A percentile compares a stretch with the other conserved stretches of the same genome.
Evolutionary conservation across 2,888 invertebrate species (phyloP).

Genomic region (Crematogaster levior): DNA sequence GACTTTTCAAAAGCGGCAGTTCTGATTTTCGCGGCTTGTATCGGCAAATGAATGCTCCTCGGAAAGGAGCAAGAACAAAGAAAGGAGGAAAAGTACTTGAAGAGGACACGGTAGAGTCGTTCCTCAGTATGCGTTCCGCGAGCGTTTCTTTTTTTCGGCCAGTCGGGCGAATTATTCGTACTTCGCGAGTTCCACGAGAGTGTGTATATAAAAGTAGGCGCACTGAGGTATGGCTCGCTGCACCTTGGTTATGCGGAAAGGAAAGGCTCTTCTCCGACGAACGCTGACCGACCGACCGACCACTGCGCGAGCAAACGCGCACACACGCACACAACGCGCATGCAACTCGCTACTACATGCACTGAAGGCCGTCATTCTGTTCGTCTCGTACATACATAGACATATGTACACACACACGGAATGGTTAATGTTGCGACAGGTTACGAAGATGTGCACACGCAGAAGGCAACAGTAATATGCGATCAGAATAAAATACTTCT

Average conservation of each 20-base stretch:
- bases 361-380: conserved; percentile 4
- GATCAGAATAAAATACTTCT: conserved; percentile 69
- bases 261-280: conserved; percentile 79
- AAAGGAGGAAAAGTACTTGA: conserved; percentile 56
- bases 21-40: conserved; percentile 5
- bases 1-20: not conserved
- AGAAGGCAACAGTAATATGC: conserved; percentile 67
- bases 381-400: not conserved
- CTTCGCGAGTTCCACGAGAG: conserved; percentile 78
- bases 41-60: conserved; percentile 21
- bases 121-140: conserved; percentile 73
- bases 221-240: conserved; percentile 82
- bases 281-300: conserved; percentile 59
- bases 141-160: conserved; percentile 58
- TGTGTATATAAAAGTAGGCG: conserved; percentile 71
- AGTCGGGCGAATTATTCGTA: conserved; percentile 79
- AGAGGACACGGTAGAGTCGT: conserved; percentile 78
- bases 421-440: conserved; percentile 57
- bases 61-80: conserved; percentile 29
- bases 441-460: conserved; percentile 69
- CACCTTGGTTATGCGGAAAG: conserved; percentile 85
- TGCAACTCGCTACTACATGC: not conserved
- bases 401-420: not conserved
- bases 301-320: conserved; percentile 30
- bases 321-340: not conserved